phyloP scores from a whole-genome alignment of 1,140 invertebrate genomes.

The Drosophila auraria region DNA sequence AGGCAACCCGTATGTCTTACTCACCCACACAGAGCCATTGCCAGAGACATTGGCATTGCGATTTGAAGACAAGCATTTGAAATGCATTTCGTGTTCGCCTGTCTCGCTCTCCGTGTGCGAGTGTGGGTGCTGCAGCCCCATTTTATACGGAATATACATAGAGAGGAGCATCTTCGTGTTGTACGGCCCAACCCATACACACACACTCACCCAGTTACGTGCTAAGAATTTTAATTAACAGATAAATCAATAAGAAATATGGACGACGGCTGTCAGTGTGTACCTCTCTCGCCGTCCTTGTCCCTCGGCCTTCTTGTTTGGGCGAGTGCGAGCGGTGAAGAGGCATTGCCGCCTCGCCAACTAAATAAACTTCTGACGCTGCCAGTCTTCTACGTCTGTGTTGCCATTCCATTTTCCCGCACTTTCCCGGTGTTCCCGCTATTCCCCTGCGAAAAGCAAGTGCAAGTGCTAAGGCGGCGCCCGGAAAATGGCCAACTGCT shows the following conservation, averaged over 20 bases:
- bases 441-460: constrained; percentile 58
- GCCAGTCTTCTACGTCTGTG: constrained; percentile 50
- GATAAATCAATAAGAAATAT: constrained; percentile 84
- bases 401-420: constrained; percentile 24
- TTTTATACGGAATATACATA: constrained; percentile 34
- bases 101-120: constrained; percentile 28
- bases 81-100: constrained; percentile 78
- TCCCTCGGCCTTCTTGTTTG: constrained; percentile 7
- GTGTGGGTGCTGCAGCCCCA: constrained; percentile 32
- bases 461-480: constrained; percentile 59
- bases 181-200: constrained; percentile 42
- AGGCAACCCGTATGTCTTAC: constrained; percentile 64
- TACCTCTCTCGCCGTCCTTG: constrained; percentile 30
- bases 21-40: constrained; percentile 22
- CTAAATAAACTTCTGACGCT: constrained; percentile 76
- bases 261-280: constrained; percentile 80
- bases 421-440: background rate
- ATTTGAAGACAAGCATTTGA: constrained; percentile 79
- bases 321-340: constrained; percentile 25
- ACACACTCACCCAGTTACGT: constrained; percentile 71
- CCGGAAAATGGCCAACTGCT: constrained; percentile 59
- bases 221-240: constrained; percentile 84
- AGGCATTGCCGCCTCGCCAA: constrained; percentile 58
- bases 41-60: constrained; percentile 68
- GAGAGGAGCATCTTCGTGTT: constrained; percentile 37